These are phyloP conservation scores for Protonemura montana DNA, from an alignment of 2,888 invertebrate species.

Conservation along the genomic window DNA sequence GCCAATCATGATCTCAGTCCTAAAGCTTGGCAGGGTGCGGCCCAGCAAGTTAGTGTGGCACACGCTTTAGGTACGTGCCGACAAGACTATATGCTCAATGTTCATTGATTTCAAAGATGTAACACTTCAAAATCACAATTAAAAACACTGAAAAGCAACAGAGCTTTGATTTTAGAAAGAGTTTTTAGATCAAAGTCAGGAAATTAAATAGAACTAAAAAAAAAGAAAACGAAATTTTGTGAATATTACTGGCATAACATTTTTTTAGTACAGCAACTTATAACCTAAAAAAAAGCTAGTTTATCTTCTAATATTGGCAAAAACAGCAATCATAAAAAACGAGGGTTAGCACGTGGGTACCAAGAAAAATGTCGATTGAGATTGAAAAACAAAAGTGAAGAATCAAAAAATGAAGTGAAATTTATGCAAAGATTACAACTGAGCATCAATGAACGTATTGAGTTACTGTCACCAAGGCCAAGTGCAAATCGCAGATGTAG, in stretches of 20 bases:
- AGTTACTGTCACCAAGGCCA: background rate
- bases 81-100: background rate
- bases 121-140: background rate
- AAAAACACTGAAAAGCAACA: background rate
- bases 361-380: background rate
- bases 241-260: background rate
- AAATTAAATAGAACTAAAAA: background rate
- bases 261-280: no score
- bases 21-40: no score
- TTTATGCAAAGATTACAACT: background rate
- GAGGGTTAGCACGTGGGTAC: background rate
- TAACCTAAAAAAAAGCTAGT: background rate
- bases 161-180: background rate
- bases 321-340: conserved; percentile 15
- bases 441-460: conserved; percentile 7
- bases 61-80: background rate
- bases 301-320: conserved; percentile 25
- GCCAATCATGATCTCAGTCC: no score
- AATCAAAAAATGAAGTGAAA: conserved; percentile 17
- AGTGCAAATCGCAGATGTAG: background rate
- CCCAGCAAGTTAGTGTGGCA: no score
- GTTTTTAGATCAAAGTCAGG: background rate
- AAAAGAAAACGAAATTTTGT: background rate
- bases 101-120: background rate
- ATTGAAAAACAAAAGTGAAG: background rate